Evolutionary conservation across 1,140 invertebrate genomes (phyloP), one percentile per base, ranked within the genome.

Genomic region (Temnothorax curvispinosus): DNA sequence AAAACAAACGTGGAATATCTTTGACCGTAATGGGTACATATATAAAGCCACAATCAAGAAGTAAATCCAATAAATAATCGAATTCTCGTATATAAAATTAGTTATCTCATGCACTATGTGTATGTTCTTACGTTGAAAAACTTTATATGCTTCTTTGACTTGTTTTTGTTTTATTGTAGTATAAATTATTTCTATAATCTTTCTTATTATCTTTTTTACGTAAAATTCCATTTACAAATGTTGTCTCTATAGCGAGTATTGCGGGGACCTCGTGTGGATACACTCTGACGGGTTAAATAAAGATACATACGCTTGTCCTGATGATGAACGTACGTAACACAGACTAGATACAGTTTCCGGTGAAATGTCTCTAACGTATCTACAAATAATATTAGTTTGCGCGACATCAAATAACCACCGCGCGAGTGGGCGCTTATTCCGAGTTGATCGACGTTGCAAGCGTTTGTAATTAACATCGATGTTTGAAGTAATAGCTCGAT

Each of bases 371-470:
- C 35, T 77, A 77, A 75, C 58, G 38, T 27, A 64, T 27, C 2
- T 77, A 78, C 58, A 78, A 65, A 78, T 65, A 77, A 44, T 77
- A 77, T 77, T 77, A 64, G 41, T 64, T 64, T 47, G 27, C 27
- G 27, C 27, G 54, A 65, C 15, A 77, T 64, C 27, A 78, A 78
- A 78, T 47, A 77, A 60, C 21, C 21, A 27, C 21, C 18, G 75
- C 27, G 3, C 18, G 18, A n/a, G 41, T 35, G 27, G 38, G 15
- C 21, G n/a, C 7, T 0, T 54, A 44, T 77, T 65, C 41, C 27
- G 27, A 64, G 75, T 77, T 62, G 41, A 64, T 78, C 21, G 58
- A 77, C 41, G 60, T 78, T 50, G 41, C 27, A 35, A 47, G 18
- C 44, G 18, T 78, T 50, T 47, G 75, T 64, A 77, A 78, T 78